Evolutionary conservation across 2,113 vertebrate genomes (phyloP).

Genomic region (Laticauda laticaudata): DNA sequence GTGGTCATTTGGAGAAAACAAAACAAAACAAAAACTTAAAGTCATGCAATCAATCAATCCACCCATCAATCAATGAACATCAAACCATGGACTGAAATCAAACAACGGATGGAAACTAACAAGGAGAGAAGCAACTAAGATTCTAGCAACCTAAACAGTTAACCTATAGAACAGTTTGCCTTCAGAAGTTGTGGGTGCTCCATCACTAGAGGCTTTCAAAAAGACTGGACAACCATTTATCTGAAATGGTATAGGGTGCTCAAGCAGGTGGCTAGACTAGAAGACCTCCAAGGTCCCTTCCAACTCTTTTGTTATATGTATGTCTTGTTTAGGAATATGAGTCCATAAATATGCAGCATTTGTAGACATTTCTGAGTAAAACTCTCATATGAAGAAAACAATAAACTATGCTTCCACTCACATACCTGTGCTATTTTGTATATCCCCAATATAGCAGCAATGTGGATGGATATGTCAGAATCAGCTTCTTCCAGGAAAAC

Average conservation of each 20-base stretch:
- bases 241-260: background rate
- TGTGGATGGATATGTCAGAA: background rate
- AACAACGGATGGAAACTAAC: background rate
- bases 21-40: background rate
- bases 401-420: background rate
- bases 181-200: background rate
- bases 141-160: background rate
- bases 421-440: background rate
- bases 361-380: background rate
- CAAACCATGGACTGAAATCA: background rate
- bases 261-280: too few species aligned
- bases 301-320: background rate
- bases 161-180: background rate
- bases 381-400: background rate
- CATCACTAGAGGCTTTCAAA: background rate
- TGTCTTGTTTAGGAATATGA: background rate
- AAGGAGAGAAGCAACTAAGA: background rate
- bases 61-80: background rate
- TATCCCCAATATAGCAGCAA: background rate
- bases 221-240: background rate
- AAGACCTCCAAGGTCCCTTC: too few species aligned
- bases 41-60: background rate
- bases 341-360: background rate
- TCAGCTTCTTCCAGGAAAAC: background rate
- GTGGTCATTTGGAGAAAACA: background rate